Evolutionary conservation across 2,888 invertebrate species (phyloP).

Genomic region (Lobophora halterata): DNA sequence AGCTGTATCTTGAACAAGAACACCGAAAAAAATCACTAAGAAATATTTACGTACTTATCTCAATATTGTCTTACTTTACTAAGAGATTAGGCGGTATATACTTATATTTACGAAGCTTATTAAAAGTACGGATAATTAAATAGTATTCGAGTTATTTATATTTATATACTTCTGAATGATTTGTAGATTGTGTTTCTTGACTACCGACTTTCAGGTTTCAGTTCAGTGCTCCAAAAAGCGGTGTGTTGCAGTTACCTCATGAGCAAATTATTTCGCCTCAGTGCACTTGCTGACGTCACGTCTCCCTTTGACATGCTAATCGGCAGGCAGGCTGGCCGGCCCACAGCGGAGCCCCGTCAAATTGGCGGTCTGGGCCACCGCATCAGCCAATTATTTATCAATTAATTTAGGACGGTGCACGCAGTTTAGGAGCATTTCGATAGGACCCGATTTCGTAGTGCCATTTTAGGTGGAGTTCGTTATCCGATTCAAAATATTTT

Average conservation of each 20-base stretch:
- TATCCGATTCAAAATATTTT: no score
- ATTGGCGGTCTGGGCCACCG: conserved; percentile 34
- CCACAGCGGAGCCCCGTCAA: conserved; percentile 25
- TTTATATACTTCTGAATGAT: no score
- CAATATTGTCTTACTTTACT: no score
- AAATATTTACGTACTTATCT: no score
- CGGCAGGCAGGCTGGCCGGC: conserved; percentile 22
- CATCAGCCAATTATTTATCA: conserved; percentile 34
- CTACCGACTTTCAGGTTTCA: no score
- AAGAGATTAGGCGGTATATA: neutral
- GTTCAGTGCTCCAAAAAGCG: no score
- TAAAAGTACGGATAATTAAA: neutral
- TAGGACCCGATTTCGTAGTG: neutral
- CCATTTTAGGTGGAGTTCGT: conserved; percentile 2
- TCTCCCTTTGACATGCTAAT: conserved; percentile 43
- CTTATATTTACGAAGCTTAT: conserved; percentile 1
- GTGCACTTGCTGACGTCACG: neutral
- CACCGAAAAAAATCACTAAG: no score
- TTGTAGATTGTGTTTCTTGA: no score
- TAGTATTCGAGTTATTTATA: no score
- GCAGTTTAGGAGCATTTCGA: conserved; percentile 6
- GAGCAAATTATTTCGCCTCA: neutral
- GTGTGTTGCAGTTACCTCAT: no score
- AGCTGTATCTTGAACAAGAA: no score
- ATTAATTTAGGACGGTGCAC: conserved; percentile 27